Conservation (phyloP, 2,888 invertebrate genomes). For the Melikaiella ostensackeni region DNA sequence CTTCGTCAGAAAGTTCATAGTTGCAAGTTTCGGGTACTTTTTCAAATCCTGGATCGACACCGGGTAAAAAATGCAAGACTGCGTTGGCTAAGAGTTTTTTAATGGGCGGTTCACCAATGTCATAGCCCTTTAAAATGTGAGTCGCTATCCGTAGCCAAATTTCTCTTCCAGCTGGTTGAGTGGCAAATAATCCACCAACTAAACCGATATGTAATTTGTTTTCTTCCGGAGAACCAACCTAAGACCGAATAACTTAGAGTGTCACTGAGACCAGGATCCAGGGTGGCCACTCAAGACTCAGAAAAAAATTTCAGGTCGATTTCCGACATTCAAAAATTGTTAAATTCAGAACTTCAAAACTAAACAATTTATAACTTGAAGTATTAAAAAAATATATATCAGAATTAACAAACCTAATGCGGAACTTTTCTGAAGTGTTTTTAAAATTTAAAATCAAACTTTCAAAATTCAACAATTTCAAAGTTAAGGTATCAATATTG, state of each 20-base stretch:
- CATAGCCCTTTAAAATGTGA: constrained; percentile 87
- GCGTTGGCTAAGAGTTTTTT: constrained; percentile 83
- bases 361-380: too few relatives aligned
- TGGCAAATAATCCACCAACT: constrained; percentile 89
- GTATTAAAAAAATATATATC: too few relatives aligned
- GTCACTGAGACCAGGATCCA: too few relatives aligned
- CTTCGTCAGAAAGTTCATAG: constrained; percentile 79
- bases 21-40: constrained; percentile 76
- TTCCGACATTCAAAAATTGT: too few relatives aligned
- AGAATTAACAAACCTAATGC: too few relatives aligned
- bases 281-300: too few relatives aligned
- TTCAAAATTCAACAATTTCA: too few relatives aligned
- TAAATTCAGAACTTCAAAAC: too few relatives aligned
- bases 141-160: constrained; percentile 89
- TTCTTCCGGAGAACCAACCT: constrained; percentile 89
- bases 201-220: constrained; percentile 89
- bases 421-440: too few relatives aligned
- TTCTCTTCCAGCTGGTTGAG: constrained; percentile 91
- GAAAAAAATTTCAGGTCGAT: too few relatives aligned
- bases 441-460: too few relatives aligned
- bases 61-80: constrained; percentile 89
- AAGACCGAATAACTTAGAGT: constrained; percentile 55
- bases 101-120: constrained; percentile 83
- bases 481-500: too few relatives aligned
- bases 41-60: constrained; percentile 81